These are phyloP conservation scores for Linepithema humile DNA, from an alignment of 1,140 invertebrate genomes.

Conservation along the genomic window DNA sequence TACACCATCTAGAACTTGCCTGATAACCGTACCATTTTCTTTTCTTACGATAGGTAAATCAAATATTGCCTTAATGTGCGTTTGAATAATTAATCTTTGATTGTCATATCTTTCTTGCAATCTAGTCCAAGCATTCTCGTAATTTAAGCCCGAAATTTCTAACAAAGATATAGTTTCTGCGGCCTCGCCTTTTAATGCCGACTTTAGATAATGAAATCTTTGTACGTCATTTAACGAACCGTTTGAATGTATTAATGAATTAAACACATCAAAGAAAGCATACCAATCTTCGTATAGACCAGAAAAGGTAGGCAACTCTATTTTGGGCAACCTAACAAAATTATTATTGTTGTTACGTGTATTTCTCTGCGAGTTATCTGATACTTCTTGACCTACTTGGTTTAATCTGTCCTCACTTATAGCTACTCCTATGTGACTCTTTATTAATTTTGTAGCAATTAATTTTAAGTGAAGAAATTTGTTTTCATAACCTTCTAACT, in stretches of 20 bases:
- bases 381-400: too few relatives aligned
- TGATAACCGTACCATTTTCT: slow-evolving; percentile 13
- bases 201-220: slow-evolving; percentile 65
- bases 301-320: slow-evolving; percentile 40
- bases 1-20: neutral
- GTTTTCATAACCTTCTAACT: too few relatives aligned
- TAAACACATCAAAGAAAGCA: slow-evolving; percentile 52
- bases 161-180: slow-evolving; percentile 45
- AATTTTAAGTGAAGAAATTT: too few relatives aligned
- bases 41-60: slow-evolving; percentile 19
- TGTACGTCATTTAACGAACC: slow-evolving; percentile 37
- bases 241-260: slow-evolving; percentile 37
- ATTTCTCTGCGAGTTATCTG: too few relatives aligned
- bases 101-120: slow-evolving; percentile 47
- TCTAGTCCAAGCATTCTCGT: slow-evolving; percentile 41
- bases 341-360: neutral
- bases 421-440: too few relatives aligned
- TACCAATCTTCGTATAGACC: slow-evolving; percentile 64
- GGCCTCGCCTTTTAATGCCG: slow-evolving; percentile 38
- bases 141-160: slow-evolving; percentile 51
- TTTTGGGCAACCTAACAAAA: slow-evolving; percentile 47
- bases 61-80: slow-evolving; percentile 35
- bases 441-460: too few relatives aligned
- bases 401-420: too few relatives aligned
- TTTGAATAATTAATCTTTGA: slow-evolving; percentile 10